Evolutionary conservation across 2,888 invertebrate genomes (phyloP).

Genomic region (Sphaerophoria rueppellii): DNA sequence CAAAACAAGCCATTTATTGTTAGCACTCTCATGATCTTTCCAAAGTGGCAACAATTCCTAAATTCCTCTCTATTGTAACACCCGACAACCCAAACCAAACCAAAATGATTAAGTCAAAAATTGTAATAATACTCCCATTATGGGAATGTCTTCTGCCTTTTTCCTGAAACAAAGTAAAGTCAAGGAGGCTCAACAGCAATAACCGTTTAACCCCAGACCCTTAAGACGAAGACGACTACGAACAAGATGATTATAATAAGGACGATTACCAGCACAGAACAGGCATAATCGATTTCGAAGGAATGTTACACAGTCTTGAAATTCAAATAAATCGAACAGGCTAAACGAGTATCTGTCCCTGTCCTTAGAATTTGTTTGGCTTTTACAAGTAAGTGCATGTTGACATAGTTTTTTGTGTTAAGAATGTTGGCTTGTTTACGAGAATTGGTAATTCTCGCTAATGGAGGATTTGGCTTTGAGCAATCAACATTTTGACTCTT

Average conservation of each 20-base stretch:
- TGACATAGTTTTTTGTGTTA: neutral
- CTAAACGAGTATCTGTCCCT: neutral
- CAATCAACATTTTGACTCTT: no score
- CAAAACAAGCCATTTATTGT: neutral
- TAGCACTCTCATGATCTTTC: neutral
- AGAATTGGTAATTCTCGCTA: no score
- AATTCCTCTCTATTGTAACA: neutral
- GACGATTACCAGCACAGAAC: neutral
- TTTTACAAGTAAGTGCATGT: neutral
- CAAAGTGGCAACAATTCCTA: conserved; percentile 18
- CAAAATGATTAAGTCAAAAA: conserved; percentile 10
- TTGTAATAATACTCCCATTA: neutral
- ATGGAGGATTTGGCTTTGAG: no score
- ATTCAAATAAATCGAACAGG: conserved; percentile 51
- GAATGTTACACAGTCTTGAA: conserved; percentile 28
- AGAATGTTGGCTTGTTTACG: no score
- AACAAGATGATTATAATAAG: conserved; percentile 39
- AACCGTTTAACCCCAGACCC: conserved; percentile 60
- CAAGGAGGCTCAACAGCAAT: conserved; percentile 35
- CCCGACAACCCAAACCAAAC: neutral
- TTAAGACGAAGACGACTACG: conserved; percentile 12
- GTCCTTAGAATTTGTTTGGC: neutral
- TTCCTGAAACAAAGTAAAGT: neutral
- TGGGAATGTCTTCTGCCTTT: neutral
- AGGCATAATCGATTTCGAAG: conserved; percentile 49